Evolutionary conservation across 2,797 vertebrate species (phyloP), one percentile per base, ranked within the genome.

Genomic region (Parotocinclus haroldoi): DNA sequence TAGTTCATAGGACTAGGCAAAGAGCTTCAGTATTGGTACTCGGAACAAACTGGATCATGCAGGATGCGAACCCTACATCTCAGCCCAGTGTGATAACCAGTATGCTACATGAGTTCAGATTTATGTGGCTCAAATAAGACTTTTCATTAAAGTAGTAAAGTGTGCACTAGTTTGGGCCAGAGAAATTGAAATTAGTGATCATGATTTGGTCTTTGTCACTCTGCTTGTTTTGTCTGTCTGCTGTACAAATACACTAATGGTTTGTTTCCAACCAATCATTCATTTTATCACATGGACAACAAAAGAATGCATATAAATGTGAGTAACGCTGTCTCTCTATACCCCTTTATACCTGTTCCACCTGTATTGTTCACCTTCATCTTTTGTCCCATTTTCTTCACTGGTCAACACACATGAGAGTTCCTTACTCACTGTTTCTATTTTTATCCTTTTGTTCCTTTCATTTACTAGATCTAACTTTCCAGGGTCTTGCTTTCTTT

Each of bases 181-280:
- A 27, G 5, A 27, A 27, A 27, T n/a, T n/a, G n/a, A n/a, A n/a
- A n/a, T 50, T 50, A 44, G 52, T 66, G 36, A 65, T 49, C 57
- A 37, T 37, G 71, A 86, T 84, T 91, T 87, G 85, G 82, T 81
- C 85, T 74, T 84, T 88, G 87, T 84, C 84, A 77, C 81, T 69
- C 73, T 75, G 74, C 83, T 78, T 90, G 88, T 89, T 88, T 78
- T 83, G 83, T 77, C 61, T 89, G 83, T 90, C 82, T 86, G 85
- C 86, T 90, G 63, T 77, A 86, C 86, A 84, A 87, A 72, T 87
- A 86, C 87, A 86, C 90, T 91, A 91, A 91, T 91, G 90, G 90
- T 86, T 91, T 91, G 89, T 91, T 91, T 90, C 89, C 87, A 84
- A 92, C 88, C 80, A 85, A 90, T 87, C 87, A 90, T 85, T 90